A percentile compares a stretch with the other conserved stretches of the same genome.
Conservation (phyloP, 2,797 vertebrate species). For the Simalia tracyae region DNA sequence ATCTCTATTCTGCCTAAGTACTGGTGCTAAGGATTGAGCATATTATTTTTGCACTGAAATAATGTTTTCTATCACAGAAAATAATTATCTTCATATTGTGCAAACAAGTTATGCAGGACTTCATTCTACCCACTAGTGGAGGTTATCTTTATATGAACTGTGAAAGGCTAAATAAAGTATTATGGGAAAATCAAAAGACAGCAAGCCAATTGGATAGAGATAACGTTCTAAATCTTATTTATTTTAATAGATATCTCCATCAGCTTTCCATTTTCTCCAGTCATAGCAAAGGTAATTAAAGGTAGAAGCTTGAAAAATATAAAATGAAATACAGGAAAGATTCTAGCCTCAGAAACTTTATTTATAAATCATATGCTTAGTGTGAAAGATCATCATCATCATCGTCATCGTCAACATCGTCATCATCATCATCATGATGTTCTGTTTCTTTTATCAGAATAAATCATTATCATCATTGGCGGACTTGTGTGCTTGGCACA, state of each 20-base stretch:
- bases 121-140: not conserved
- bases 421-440: constrained; percentile 52
- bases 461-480: constrained; percentile 65
- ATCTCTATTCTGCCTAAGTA: not conserved
- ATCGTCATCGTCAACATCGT: not conserved
- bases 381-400: constrained; percentile 40
- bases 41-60: not conserved
- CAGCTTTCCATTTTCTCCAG: constrained; percentile 50
- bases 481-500: constrained; percentile 58
- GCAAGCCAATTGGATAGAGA: not conserved
- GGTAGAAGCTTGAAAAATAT: constrained; percentile 61
- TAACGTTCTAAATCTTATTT: constrained; percentile 26
- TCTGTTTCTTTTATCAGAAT: constrained; percentile 65
- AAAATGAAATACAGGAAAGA: constrained; percentile 54
- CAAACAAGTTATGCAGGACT: not conserved
- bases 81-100: not conserved
- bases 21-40: not conserved
- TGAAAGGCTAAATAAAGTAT: not conserved
- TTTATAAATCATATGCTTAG: constrained; percentile 54
- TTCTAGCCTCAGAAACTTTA: constrained; percentile 58
- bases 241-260: constrained; percentile 39
- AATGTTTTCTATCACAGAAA: not conserved
- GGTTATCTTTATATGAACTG: not conserved
- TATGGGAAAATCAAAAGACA: not conserved
- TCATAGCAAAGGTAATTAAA: constrained; percentile 59